phyloP scores from a whole-genome alignment of 2,797 vertebrate species.

The Pangasius sanitwongsei region DNA sequence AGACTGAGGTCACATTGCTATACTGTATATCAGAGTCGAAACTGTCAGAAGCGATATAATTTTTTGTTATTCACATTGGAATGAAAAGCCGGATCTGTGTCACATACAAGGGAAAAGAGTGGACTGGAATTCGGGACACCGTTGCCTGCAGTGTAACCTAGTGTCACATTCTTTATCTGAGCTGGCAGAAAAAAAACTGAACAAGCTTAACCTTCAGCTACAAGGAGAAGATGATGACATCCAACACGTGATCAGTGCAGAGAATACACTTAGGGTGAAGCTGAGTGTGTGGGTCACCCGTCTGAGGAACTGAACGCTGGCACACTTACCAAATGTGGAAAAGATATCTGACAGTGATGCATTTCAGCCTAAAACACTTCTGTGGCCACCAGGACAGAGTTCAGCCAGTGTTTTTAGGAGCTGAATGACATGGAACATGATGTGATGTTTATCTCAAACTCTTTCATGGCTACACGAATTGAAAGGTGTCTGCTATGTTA shows the following conservation, averaged over 20 bases:
- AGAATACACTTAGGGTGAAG: not conserved
- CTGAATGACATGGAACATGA: not conserved
- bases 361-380: not conserved
- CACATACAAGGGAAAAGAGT: not conserved
- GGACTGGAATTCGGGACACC: not conserved
- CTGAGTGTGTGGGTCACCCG: not conserved
- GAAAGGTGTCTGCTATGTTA: not conserved
- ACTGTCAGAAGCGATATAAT: not conserved
- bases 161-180: slow-evolving; percentile 11
- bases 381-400: not conserved
- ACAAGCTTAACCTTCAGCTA: not conserved
- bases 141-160: not conserved
- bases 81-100: not conserved
- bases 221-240: slow-evolving; percentile 1
- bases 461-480: not conserved
- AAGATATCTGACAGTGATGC: slow-evolving; percentile 7
- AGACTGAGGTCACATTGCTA: not conserved
- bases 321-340: slow-evolving; percentile 5
- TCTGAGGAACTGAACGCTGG: not conserved
- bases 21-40: not conserved
- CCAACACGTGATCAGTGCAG: not conserved
- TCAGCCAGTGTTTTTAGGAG: not conserved
- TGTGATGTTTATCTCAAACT: not conserved
- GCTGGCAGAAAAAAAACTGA: not conserved
- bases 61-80: not conserved